Conservation (phyloP, 2,113 vertebrate genomes). For the Penelope pileata region DNA sequence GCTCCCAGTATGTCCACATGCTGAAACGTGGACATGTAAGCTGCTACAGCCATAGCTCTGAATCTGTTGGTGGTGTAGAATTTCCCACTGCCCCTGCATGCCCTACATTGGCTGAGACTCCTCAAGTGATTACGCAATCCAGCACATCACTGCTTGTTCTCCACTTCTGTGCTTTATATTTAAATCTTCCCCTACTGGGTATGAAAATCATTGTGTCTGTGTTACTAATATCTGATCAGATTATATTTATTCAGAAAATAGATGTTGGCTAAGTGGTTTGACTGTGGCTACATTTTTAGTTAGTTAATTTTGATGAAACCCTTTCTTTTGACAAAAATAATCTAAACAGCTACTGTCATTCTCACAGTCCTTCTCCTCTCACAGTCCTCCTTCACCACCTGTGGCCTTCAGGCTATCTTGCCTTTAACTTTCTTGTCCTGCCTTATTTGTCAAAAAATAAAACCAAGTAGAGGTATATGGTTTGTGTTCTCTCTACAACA, state of each 20-base stretch:
- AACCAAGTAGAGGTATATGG: not conserved
- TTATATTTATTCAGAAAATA: not conserved
- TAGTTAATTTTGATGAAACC: not conserved
- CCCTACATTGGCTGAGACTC: accelerated
- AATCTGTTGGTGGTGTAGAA: not conserved
- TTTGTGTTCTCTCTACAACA: not conserved
- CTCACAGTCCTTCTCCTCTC: not conserved
- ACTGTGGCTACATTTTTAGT: not conserved
- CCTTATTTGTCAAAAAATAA: not conserved
- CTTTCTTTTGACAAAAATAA: not conserved
- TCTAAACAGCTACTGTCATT: not conserved
- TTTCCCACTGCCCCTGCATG: not conserved
- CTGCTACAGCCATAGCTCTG: not conserved
- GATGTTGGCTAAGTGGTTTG: not conserved
- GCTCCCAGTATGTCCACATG: not conserved
- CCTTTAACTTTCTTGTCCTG: not conserved
- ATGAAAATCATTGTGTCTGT: not conserved
- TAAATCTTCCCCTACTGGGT: not conserved
- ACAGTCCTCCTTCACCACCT: not conserved
- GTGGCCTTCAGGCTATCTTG: not conserved
- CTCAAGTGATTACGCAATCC: not conserved
- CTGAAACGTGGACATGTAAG: accelerated
- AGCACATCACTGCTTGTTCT: not conserved
- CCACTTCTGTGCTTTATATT: not conserved
- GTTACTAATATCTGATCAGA: not conserved